Conservation (phyloP, 2,888 invertebrate species). For the Mantis religiosa region DNA sequence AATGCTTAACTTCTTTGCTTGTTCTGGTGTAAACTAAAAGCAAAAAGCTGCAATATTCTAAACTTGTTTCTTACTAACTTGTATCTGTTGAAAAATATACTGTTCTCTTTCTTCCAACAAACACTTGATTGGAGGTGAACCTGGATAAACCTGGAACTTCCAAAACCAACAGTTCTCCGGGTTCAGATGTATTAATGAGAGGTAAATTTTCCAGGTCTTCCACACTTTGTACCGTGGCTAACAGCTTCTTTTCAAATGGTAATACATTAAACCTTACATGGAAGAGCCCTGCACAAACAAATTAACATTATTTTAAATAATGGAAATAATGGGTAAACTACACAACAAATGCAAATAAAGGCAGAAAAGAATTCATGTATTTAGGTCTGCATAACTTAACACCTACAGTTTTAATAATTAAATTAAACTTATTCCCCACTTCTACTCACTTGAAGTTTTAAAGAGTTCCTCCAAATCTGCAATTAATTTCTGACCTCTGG, state of each 20-base stretch:
- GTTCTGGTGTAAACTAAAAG: too few species aligned
- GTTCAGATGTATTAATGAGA: background rate
- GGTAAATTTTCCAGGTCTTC: slow-evolving; percentile 28
- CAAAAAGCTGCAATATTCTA: too few species aligned
- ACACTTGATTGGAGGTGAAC: slow-evolving; percentile 39
- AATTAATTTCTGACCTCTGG: slow-evolving; percentile 50
- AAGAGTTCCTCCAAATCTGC: slow-evolving; percentile 52
- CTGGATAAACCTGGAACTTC: slow-evolving; percentile 53
- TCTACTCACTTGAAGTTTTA: slow-evolving; percentile 50
- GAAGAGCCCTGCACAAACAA: slow-evolving; percentile 33
- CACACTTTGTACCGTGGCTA: slow-evolving; percentile 22
- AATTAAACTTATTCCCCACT: too few species aligned
- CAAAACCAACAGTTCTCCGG: slow-evolving; percentile 57
- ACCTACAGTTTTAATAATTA: background rate
- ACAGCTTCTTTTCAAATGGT: slow-evolving; percentile 20
- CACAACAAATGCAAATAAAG: background rate
- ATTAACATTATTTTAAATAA: background rate
- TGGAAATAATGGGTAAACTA: too few species aligned
- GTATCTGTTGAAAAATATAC: slow-evolving; percentile 57
- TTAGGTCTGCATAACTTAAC: background rate
- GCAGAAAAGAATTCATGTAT: background rate
- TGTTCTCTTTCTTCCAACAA: slow-evolving; percentile 56
- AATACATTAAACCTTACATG: slow-evolving; percentile 27
- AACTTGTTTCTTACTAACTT: slow-evolving; percentile 44
- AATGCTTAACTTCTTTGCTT: too few species aligned